Percentiles rank a stretch among this genome's conserved stretches.
Conservation (phyloP, 2,888 invertebrate species). For the Chironomus tentans region DNA sequence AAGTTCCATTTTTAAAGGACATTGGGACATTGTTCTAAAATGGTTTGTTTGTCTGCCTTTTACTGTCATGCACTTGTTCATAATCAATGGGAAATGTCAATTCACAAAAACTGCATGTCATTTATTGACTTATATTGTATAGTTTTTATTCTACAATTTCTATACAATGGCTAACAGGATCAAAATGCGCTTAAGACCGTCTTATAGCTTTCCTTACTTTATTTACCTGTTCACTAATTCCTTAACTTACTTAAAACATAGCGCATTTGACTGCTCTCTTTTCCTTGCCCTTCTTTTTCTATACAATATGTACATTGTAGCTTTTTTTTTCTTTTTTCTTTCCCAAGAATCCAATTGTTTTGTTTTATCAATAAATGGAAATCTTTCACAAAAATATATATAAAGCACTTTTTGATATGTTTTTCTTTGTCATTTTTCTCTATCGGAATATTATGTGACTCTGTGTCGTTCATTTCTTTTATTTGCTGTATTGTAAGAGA, state of each 20-base stretch:
- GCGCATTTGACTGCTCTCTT: background rate
- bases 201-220: background rate
- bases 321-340: background rate
- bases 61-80: background rate
- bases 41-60: too few species aligned
- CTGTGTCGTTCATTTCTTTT: too few species aligned
- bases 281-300: background rate
- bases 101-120: too few species aligned
- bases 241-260: background rate
- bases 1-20: too few species aligned
- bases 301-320: too few species aligned
- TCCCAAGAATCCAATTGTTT: constrained; percentile 19
- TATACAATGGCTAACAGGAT: too few species aligned
- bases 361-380: constrained; percentile 11
- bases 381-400: background rate
- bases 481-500: too few species aligned
- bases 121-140: too few species aligned
- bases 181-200: too few species aligned
- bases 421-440: background rate
- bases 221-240: background rate
- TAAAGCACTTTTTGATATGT: background rate
- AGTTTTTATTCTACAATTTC: too few species aligned
- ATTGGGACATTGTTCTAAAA: too few species aligned
- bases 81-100: background rate
- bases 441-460: too few species aligned